Base-by-base conservation (phyloP, 2,888 invertebrate species). In the Hypomecis punctinalis region DNA sequence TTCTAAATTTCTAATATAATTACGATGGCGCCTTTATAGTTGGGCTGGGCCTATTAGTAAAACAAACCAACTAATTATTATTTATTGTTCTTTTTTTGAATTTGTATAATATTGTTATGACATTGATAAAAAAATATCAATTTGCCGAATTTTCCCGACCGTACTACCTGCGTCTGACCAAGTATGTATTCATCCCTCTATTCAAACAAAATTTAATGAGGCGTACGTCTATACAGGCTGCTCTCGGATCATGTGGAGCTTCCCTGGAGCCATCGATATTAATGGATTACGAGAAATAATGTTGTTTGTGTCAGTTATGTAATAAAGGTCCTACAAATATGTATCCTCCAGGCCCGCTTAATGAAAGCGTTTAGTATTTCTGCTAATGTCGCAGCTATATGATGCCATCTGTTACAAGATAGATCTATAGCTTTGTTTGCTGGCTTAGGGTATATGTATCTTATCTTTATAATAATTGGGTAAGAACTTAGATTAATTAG, bases 151-250 rank as follows among this genome's bases (percentile, higher is more conserved):
- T 77, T 68, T 84, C 80, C 73, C 51, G 63, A 74, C 80, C 46
- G 70, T 86, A 83, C 81, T 55, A 68, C 69, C 66, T 74, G 75
- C 77, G 77, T 83, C 81, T 85, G 87, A 82, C 86, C 85, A 81
- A 81, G 81, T 76, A 76, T 11, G 59, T 61, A 73, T 83, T 86
- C 86, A 86, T 87, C 90, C 86, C 88, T 89, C 91, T 89, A 89
- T 91, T 90, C 91, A 91, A 91, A 91, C 89, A 90, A 88, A 89
- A 90, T 89, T 90, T 91, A 91, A 91, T 91, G 90, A 91, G 90
- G 87, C 90, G 82, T 84, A 76, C 80, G 77, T 72, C 78, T 76
- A 79, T 80, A 64, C 77, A 74, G 67, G 66, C 71, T 71, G 71
- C 70, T 60, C 65, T 60, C 67, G 73, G 67, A 69, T 74, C 72